These are phyloP conservation scores for Poecile montanus DNA, from an alignment of 2,797 vertebrate genomes.

Conservation along the genomic window DNA sequence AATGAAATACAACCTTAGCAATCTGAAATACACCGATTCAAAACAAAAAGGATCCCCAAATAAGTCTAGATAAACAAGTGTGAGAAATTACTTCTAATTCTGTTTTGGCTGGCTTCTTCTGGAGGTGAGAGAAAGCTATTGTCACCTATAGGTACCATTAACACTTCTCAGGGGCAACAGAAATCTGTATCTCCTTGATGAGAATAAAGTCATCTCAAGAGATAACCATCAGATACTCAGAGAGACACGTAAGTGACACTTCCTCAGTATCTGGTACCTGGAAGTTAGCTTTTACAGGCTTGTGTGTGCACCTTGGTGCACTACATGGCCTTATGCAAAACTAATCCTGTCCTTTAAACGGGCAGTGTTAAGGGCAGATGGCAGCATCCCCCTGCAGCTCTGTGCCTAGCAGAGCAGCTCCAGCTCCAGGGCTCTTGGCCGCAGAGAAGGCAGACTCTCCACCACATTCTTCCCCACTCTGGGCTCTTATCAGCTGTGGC, in stretches of 20 bases:
- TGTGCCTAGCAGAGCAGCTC: background rate
- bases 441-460: background rate
- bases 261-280: background rate
- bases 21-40: background rate
- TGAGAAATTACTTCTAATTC: background rate
- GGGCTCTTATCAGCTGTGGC: background rate
- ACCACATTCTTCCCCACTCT: rapidly evolving
- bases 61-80: background rate
- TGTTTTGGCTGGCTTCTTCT: background rate
- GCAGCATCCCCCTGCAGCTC: background rate
- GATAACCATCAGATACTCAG: background rate
- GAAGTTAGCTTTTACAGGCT: background rate
- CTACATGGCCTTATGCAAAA: background rate
- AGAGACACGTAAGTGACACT: background rate
- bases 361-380: background rate
- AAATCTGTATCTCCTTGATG: background rate
- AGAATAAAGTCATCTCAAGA: background rate
- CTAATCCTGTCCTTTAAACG: rapidly evolving
- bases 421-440: background rate
- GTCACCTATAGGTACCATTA: background rate
- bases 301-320: background rate
- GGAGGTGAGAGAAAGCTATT: background rate
- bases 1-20: background rate
- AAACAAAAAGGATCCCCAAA: background rate
- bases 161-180: background rate